These are phyloP conservation scores for Pipistrellus pygmaeus DNA, from an alignment of 2,797 vertebrate genomes.

Conservation along the genomic window DNA sequence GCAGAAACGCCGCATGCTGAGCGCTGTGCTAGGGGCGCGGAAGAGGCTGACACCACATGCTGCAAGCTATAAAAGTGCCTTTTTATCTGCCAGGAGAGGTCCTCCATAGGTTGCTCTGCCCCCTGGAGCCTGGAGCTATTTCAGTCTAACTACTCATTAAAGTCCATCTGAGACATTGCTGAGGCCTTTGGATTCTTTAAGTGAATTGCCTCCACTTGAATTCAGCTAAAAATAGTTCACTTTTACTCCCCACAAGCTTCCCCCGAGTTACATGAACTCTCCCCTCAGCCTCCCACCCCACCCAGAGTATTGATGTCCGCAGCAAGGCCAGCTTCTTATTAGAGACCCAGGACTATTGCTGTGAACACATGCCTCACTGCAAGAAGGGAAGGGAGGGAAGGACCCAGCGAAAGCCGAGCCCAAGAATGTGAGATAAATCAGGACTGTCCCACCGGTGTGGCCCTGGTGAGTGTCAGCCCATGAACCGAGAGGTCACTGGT, in stretches of 20 bases:
- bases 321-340: slow-evolving; percentile 2
- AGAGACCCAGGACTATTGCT: background rate
- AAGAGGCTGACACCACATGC: background rate
- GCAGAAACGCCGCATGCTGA: slow-evolving; percentile 52
- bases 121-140: slow-evolving; percentile 65
- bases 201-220: slow-evolving; percentile 70
- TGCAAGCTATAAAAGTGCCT: background rate
- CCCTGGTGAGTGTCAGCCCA: background rate
- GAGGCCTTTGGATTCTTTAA: slow-evolving; percentile 57
- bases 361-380: background rate
- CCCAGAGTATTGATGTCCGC: background rate
- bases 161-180: slow-evolving; percentile 55
- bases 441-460: background rate
- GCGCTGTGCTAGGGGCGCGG: background rate
- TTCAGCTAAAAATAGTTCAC: slow-evolving; percentile 68
- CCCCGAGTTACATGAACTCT: background rate
- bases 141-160: slow-evolving; percentile 66
- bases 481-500: background rate
- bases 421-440: slow-evolving; percentile 6
- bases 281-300: background rate
- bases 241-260: slow-evolving; percentile 9
- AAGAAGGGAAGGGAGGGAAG: background rate
- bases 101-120: slow-evolving; percentile 18
- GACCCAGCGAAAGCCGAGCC: background rate
- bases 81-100: slow-evolving; percentile 63